A percentile compares a stretch with the other conserved stretches of the same genome.
These are phyloP conservation scores for Paralichthys olivaceus DNA, from an alignment of 2,113 vertebrate species.

Conservation along the genomic window DNA sequence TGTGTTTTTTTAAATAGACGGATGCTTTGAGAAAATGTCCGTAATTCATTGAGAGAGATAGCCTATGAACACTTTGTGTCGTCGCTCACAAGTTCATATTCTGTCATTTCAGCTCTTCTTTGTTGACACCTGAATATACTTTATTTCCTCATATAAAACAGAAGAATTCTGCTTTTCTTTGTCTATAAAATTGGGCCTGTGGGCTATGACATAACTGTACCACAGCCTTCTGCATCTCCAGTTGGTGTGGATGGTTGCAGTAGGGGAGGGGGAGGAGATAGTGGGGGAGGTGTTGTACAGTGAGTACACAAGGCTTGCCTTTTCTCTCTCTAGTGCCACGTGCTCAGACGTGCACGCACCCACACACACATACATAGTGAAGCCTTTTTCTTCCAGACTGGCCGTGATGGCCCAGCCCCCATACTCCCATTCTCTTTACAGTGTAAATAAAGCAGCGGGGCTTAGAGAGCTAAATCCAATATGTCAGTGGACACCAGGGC, in stretches of 20 bases:
- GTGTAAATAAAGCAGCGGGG: slow-evolving; percentile 65
- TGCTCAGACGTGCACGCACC: slow-evolving; percentile 8
- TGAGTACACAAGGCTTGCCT: slow-evolving; percentile 64
- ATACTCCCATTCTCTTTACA: slow-evolving; percentile 43
- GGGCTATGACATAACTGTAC: slow-evolving; percentile 78
- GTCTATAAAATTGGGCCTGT: slow-evolving; percentile 71
- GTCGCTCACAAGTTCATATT: not conserved
- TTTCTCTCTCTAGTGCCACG: slow-evolving; percentile 39
- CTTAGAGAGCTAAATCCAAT: slow-evolving; percentile 55
- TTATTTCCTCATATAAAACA: not conserved
- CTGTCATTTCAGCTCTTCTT: not conserved
- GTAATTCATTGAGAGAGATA: not conserved
- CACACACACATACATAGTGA: slow-evolving; percentile 13
- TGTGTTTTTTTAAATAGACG: slow-evolving; percentile 12
- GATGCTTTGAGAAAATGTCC: not conserved
- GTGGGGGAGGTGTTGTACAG: slow-evolving; percentile 66
- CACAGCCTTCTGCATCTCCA: slow-evolving; percentile 62
- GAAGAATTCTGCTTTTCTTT: slow-evolving; percentile 38
- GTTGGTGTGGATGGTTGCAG: slow-evolving; percentile 43
- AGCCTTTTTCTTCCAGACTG: slow-evolving; percentile 40
- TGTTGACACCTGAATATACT: slow-evolving; percentile 16
- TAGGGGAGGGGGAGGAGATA: slow-evolving; percentile 58
- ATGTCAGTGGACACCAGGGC: slow-evolving; percentile 55
- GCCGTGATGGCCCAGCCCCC: slow-evolving; percentile 11
- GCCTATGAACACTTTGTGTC: no score